Evolutionary conservation across 2,888 invertebrate species (phyloP), one percentile per base, ranked within the genome.

Genomic region (Psococerastis gibbosa): DNA sequence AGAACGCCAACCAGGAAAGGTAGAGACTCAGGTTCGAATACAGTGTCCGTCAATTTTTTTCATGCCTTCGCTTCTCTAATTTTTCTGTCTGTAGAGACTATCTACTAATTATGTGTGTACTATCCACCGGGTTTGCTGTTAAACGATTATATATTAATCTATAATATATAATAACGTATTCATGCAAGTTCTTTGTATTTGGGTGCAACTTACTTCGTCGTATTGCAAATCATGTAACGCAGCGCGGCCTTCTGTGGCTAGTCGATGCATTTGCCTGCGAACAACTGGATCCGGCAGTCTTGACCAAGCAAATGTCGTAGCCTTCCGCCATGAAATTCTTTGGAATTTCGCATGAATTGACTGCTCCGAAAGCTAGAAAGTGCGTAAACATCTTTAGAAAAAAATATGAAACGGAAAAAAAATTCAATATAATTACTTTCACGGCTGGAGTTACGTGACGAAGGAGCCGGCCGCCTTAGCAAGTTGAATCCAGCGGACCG

Each of bases 151-250:
- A n/a, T n/a, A n/a, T n/a, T n/a, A n/a, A n/a, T n/a, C n/a, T n/a
- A n/a, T n/a, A n/a, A n/a, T n/a, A n/a, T n/a, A n/a, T n/a, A n/a
- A n/a, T n/a, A n/a, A n/a, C n/a, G n/a, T n/a, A n/a, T n/a, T n/a
- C n/a, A n/a, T n/a, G n/a, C n/a, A n/a, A n/a, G n/a, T n/a, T n/a
- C n/a, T n/a, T n/a, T n/a, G n/a, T n/a, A n/a, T n/a, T n/a, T n/a
- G n/a, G n/a, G n/a, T n/a, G n/a, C n/a, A n/a, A n/a, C 18, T 15
- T 57, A 80, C 81, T 68, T 82, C 79, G 47, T 71, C 67, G 53
- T 74, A 78, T 57, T 80, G 77, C 20, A 78, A 75, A 53, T 80
- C 78, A 1, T 74, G 66, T 35, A 88, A 59, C 0, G 80, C 76
- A n/a, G 80, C 76, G 22, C 78, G 67, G 23, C 83, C 82, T 44